Percentiles rank a stretch among this genome's conserved stretches.
Evolutionary conservation across 1,140 invertebrate genomes (phyloP).

Genomic region (Trichomalopsis sarcophagae): DNA sequence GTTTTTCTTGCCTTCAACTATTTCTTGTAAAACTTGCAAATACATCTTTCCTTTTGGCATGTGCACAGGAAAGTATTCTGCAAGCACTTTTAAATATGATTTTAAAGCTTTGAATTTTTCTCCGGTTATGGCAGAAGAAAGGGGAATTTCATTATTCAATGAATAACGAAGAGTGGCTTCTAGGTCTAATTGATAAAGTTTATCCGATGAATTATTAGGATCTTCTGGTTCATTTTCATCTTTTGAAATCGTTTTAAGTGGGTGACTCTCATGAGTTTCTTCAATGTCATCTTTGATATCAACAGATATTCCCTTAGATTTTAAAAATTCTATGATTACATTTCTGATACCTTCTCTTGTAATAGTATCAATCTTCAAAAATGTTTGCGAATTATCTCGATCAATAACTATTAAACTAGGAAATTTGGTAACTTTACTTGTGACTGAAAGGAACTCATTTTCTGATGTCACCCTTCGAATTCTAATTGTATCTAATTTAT

Average conservation of each 20-base stretch:
- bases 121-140: conserved; percentile 81
- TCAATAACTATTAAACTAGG: conserved; percentile 75
- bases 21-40: conserved; percentile 76
- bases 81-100: conserved; percentile 82
- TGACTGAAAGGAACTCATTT: conserved; percentile 73
- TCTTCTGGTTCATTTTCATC: not conserved
- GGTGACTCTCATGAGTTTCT: not conserved
- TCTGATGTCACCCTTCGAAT: conserved; percentile 76
- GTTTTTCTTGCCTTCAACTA: conserved; percentile 68
- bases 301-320: conserved; percentile 65
- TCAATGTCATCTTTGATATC: conserved; percentile 51
- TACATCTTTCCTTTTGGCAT: conserved; percentile 79
- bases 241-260: not conserved
- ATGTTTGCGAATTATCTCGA: conserved; percentile 66
- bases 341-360: conserved; percentile 69
- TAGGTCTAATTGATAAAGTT: conserved; percentile 88
- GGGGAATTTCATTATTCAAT: conserved; percentile 87
- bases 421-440: conserved; percentile 73
- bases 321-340: conserved; percentile 72
- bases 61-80: conserved; percentile 83
- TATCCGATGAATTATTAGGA: conserved; percentile 64
- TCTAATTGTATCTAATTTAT: conserved; percentile 73
- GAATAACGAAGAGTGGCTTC: conserved; percentile 88
- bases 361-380: conserved; percentile 69
- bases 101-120: conserved; percentile 83